Evolutionary conservation across 2,113 vertebrate species (phyloP).

Genomic region (Collichthys lucidus): DNA sequence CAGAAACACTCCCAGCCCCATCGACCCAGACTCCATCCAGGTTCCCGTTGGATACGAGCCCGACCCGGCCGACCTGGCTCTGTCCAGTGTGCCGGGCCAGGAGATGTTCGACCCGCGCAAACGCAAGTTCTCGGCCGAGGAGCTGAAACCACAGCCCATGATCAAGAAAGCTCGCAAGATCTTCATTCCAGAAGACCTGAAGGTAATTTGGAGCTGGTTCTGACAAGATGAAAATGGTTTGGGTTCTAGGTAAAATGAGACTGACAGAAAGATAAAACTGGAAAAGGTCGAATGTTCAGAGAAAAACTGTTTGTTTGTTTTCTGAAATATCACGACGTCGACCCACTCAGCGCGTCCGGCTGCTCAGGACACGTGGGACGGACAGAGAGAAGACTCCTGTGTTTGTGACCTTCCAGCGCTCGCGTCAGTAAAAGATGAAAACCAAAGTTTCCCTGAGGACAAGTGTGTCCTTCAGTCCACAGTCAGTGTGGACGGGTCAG

Average conservation of each 20-base stretch:
- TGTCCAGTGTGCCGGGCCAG: conserved; percentile 95
- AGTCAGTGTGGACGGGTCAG: too few species aligned
- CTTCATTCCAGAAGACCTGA: conserved; percentile 95
- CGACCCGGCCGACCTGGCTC: conserved; percentile 92
- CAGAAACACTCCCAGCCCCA: conserved; percentile 92
- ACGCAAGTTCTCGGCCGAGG: conserved; percentile 93
- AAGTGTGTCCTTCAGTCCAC: too few species aligned
- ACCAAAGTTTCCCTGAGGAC: too few species aligned
- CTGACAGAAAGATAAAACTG: too few species aligned
- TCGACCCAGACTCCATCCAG: conserved; percentile 94
- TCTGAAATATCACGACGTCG: too few species aligned
- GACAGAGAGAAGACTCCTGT: too few species aligned
- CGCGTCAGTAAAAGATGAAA: too few species aligned
- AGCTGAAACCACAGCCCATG: conserved; percentile 97
- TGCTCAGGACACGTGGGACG: too few species aligned
- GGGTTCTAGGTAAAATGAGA: background rate
- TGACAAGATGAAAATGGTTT: background rate
- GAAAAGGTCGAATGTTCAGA: too few species aligned
- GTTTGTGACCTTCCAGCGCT: too few species aligned
- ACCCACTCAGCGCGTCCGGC: too few species aligned
- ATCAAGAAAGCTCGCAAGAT: conserved; percentile 97
- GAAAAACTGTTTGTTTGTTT: too few species aligned
- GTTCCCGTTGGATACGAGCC: conserved; percentile 91
- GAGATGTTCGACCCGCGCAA: conserved; percentile 95
- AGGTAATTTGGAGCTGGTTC: conserved; percentile 85